phyloP scores from a whole-genome alignment of 2,888 invertebrate species.

The Protonemura montana region DNA sequence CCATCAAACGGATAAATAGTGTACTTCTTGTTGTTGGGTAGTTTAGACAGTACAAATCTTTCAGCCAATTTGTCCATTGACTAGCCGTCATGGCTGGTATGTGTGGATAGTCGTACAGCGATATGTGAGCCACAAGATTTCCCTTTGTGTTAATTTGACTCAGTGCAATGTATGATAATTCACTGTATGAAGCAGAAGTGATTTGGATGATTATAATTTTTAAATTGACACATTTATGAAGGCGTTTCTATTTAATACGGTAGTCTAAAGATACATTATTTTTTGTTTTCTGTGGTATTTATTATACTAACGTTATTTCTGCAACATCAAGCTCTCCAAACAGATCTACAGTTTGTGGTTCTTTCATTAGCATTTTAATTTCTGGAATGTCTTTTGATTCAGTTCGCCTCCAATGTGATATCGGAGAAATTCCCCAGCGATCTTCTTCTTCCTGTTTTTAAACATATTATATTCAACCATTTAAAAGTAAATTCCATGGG shows the following conservation, averaged over 20 bases:
- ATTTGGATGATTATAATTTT: not conserved
- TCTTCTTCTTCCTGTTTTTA: not conserved
- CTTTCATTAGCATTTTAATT: slow-evolving; percentile 53
- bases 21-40: slow-evolving; percentile 64
- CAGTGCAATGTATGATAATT: slow-evolving; percentile 62
- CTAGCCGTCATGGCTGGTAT: slow-evolving; percentile 64
- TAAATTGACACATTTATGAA: no score
- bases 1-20: slow-evolving; percentile 67
- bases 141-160: slow-evolving; percentile 55
- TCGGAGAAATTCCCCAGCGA: not conserved
- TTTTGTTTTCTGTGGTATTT: no score
- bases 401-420: slow-evolving; percentile 48
- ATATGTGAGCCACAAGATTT: slow-evolving; percentile 56
- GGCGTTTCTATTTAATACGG: no score
- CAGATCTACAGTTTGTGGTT: slow-evolving; percentile 53
- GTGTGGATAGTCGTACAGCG: slow-evolving; percentile 63
- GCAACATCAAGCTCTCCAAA: slow-evolving; percentile 56
- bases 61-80: slow-evolving; percentile 44
- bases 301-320: slow-evolving; percentile 54
- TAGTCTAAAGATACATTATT: no score
- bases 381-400: slow-evolving; percentile 53
- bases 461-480: no score
- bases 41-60: slow-evolving; percentile 54
- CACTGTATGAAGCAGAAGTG: slow-evolving; percentile 56
- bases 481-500: no score